These are phyloP conservation scores for Lacerta viridis DNA, from an alignment of 2,797 vertebrate species.

Conservation along the genomic window DNA sequence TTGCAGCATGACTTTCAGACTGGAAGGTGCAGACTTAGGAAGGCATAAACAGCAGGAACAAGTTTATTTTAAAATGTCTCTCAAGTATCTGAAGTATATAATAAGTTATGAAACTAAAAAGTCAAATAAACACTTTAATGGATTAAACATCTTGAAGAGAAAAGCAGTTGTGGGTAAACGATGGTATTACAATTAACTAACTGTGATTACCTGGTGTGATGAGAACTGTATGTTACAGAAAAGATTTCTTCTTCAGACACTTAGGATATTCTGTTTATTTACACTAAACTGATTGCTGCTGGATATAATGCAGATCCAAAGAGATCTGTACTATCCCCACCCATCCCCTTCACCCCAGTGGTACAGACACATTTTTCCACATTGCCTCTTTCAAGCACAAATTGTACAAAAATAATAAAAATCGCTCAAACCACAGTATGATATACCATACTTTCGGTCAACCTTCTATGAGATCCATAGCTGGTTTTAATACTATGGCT, in stretches of 20 bases:
- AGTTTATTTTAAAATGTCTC: slow-evolving; percentile 30
- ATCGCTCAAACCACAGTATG: not conserved
- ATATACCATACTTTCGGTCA: not conserved
- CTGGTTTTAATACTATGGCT: slow-evolving; percentile 15
- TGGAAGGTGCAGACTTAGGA: slow-evolving; percentile 21
- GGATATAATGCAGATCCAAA: not conserved
- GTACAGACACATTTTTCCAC: not conserved
- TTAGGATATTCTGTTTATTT: not conserved
- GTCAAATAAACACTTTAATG: not conserved
- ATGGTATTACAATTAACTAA: not conserved
- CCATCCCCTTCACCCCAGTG: not conserved
- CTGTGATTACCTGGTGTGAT: not conserved
- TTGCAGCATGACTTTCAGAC: slow-evolving; percentile 38
- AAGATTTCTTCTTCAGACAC: not conserved
- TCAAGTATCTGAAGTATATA: slow-evolving; percentile 9
- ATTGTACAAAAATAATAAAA: not conserved
- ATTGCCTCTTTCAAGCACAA: not conserved
- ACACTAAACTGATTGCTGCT: not conserved
- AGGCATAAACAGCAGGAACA: slow-evolving; percentile 5
- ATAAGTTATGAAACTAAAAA: slow-evolving; percentile 33
- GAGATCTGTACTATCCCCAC: not conserved
- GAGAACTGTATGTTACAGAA: not conserved
- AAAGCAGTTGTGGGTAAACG: not conserved
- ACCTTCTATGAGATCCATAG: rapidly evolving
- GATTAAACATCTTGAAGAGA: not conserved